Base-by-base conservation (phyloP, 2,888 invertebrate genomes). In the Hoplodrina blanda region DNA sequence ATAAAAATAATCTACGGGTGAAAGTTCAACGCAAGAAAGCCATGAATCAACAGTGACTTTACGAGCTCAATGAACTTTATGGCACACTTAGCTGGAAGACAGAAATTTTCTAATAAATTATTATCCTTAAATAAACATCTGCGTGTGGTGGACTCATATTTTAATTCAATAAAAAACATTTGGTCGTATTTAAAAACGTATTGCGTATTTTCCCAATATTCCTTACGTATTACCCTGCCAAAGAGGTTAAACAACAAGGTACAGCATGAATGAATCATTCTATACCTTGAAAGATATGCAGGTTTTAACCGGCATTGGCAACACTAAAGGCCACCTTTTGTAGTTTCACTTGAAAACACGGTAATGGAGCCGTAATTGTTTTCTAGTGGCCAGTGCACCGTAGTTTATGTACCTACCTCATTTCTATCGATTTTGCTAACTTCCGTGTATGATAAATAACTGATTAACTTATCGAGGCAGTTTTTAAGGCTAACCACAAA, bases 41-140 rank as follows among this genome's bases (percentile, higher is more conserved):
- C 13, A n/a, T 49, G 30, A 10, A 56, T 46, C n/a, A 53, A 50
- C 19, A 41, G n/a, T n/a, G 30, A 17, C 15, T 74, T 74, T 30
- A 60, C 52, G 68, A 65, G 65, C 59, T 53, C 80, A 80, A 62
- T 57, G 74, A 82, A 82, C 64, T 59, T 69, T 62, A 59, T 70
- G 54, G 25, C 78, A 66, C 46, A 62, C 65, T 73, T 59, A 68
- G 17, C 63, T 64, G 44, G 19, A 65, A 64, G 50, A 64, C 19
- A 66, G 46, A 65, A 65, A n/a, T 63, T 70, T 70, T 64, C 66
- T 61, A 62, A 76, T 72, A 72, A 73, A 83, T 70, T 63, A 81
- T 70, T 65, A 70, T 62, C 25, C 19, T 62, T 50, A 19, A 71
- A 60, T 65, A 66, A 81, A 73, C 82, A 74, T 62, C 57, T 70